Conservation (phyloP, 2,113 vertebrate species). For the Glaucidium brasilianum region DNA sequence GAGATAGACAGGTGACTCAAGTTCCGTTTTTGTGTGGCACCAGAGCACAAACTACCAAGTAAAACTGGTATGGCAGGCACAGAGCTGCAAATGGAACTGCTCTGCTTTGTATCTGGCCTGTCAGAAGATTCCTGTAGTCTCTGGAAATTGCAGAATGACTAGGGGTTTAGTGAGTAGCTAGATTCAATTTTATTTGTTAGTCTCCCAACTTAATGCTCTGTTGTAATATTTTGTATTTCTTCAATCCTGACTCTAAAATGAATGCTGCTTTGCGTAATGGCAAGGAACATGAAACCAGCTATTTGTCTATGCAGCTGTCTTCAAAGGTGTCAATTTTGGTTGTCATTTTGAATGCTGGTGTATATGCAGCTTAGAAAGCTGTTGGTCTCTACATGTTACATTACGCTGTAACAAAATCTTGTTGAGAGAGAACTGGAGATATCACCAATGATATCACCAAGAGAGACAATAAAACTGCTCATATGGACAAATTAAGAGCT, state of each 20-base stretch:
- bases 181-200: background rate
- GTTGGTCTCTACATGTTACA: background rate
- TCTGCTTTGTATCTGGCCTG: background rate
- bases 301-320: background rate
- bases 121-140: background rate
- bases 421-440: background rate
- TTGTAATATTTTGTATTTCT: background rate
- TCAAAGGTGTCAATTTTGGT: background rate
- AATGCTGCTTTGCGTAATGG: background rate
- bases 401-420: background rate
- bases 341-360: background rate
- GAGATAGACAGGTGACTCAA: background rate
- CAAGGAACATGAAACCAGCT: background rate
- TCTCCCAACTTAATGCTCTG: background rate
- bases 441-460: background rate
- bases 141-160: background rate
- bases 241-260: background rate
- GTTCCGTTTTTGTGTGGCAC: background rate
- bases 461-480: background rate
- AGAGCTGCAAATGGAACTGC: background rate
- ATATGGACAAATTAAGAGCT: background rate
- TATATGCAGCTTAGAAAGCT: background rate
- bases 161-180: background rate
- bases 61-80: background rate
- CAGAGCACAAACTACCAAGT: background rate